A percentile compares a stretch with the other conserved stretches of the same genome.
Evolutionary conservation across 2,797 vertebrate genomes (phyloP).

Genomic region (Streptopelia turtur): DNA sequence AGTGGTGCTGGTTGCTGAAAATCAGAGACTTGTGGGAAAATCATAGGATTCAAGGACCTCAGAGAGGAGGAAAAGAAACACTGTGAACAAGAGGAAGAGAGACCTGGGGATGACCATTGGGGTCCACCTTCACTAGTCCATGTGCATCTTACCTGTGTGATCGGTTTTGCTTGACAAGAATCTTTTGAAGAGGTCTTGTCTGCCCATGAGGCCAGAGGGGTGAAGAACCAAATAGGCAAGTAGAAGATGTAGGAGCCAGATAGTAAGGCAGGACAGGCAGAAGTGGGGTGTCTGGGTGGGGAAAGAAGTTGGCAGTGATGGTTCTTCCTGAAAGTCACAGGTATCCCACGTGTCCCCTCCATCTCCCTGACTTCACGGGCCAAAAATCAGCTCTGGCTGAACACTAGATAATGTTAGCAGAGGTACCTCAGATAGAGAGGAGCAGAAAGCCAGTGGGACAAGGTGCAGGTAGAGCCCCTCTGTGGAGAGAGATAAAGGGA

Average conservation of each 20-base stretch:
- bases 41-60: not conserved
- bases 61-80: not conserved
- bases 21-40: not conserved
- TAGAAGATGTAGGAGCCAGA: not conserved
- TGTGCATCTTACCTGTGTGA: not conserved
- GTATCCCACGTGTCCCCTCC: not conserved
- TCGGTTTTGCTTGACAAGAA: not conserved
- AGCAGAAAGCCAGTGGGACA: not conserved
- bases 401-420: not conserved
- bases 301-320: not conserved
- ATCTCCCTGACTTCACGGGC: not conserved
- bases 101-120: not conserved
- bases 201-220: not conserved
- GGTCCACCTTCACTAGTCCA: not conserved
- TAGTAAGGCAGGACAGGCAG: not conserved
- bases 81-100: not conserved
- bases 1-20: not conserved
- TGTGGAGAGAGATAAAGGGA: not conserved
- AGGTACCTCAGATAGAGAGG: rapidly evolving
- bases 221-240: not conserved
- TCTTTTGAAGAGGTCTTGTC: not conserved
- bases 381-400: not conserved
- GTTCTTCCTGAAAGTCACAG: not conserved
- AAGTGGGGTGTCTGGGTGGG: not conserved
- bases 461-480: not conserved